These are phyloP conservation scores for Gephyroberyx darwinii DNA, from an alignment of 2,797 vertebrate genomes.

Conservation along the genomic window DNA sequence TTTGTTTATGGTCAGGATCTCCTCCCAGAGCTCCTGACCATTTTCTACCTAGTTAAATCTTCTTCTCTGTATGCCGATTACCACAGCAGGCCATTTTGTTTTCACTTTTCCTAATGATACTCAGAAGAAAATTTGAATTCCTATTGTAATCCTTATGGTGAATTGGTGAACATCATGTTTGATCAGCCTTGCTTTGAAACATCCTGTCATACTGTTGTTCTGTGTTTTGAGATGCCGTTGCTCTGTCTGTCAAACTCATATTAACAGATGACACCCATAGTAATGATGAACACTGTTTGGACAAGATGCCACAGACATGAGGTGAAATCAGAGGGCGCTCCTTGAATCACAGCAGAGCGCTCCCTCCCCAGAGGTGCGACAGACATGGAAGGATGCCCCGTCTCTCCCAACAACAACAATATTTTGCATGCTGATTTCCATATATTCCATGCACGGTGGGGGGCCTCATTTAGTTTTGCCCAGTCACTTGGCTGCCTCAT, in stretches of 20 bases:
- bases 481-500: conserved; percentile 73
- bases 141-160: not conserved
- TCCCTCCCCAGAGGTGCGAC: conserved; percentile 35
- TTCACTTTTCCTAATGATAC: too few species aligned
- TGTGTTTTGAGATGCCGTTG: not conserved
- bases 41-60: conserved; percentile 37
- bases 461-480: conserved; percentile 82
- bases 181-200: not conserved
- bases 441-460: conserved; percentile 82
- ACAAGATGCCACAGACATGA: conserved; percentile 5
- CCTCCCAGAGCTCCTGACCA: conserved; percentile 52
- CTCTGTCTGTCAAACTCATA: not conserved
- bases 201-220: not conserved
- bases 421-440: conserved; percentile 85
- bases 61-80: conserved; percentile 12
- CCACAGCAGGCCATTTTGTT: conserved; percentile 9
- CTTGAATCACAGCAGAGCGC: conserved; percentile 56
- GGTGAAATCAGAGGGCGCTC: not conserved
- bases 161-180: not conserved
- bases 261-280: not conserved
- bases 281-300: not conserved
- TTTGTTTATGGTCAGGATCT: conserved; percentile 76
- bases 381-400: conserved; percentile 49
- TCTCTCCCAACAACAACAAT: conserved; percentile 58
- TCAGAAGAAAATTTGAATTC: not conserved